A percentile compares a stretch with the other conserved stretches of the same genome.
Conservation (phyloP, 2,888 invertebrate species). For the Phoenoteleia sp. region DNA sequence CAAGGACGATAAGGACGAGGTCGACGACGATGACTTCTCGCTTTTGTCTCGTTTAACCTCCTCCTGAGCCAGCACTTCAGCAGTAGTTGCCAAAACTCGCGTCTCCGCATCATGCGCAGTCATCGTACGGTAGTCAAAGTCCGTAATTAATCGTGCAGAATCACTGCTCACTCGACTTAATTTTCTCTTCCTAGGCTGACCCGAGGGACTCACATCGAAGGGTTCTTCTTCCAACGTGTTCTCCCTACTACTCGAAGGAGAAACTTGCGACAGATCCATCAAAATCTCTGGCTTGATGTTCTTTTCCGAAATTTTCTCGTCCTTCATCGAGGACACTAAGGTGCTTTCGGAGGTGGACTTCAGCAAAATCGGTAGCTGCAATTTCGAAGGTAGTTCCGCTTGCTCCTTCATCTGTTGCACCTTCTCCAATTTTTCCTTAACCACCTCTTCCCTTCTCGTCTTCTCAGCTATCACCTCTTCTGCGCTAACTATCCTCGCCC, state of each 20-base stretch:
- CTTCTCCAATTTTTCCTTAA: slow-evolving; percentile 36
- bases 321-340: slow-evolving; percentile 68
- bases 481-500: slow-evolving; percentile 80
- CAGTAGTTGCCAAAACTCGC: slow-evolving; percentile 1
- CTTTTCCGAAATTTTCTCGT: slow-evolving; percentile 82
- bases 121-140: slow-evolving; percentile 23
- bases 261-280: slow-evolving; percentile 84
- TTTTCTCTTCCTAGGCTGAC: slow-evolving; percentile 80
- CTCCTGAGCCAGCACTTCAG: background rate
- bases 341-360: slow-evolving; percentile 82
- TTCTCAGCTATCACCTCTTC: slow-evolving; percentile 85
- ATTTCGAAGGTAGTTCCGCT: slow-evolving; percentile 4
- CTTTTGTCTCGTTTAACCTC: slow-evolving; percentile 21
- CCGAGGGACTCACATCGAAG: slow-evolving; percentile 84
- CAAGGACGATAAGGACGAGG: slow-evolving; percentile 20
- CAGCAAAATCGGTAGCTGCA: slow-evolving; percentile 57
- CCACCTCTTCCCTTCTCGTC: slow-evolving; percentile 52
- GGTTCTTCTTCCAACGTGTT: slow-evolving; percentile 84
- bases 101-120: background rate
- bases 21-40: slow-evolving; percentile 32
- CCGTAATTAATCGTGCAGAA: slow-evolving; percentile 48
- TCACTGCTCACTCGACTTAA: slow-evolving; percentile 75
- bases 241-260: slow-evolving; percentile 85
- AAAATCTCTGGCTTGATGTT: slow-evolving; percentile 86
- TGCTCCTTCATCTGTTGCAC: slow-evolving; percentile 32